Conservation (phyloP, 1,140 invertebrate genomes). For the Babylonia areolata region DNA sequence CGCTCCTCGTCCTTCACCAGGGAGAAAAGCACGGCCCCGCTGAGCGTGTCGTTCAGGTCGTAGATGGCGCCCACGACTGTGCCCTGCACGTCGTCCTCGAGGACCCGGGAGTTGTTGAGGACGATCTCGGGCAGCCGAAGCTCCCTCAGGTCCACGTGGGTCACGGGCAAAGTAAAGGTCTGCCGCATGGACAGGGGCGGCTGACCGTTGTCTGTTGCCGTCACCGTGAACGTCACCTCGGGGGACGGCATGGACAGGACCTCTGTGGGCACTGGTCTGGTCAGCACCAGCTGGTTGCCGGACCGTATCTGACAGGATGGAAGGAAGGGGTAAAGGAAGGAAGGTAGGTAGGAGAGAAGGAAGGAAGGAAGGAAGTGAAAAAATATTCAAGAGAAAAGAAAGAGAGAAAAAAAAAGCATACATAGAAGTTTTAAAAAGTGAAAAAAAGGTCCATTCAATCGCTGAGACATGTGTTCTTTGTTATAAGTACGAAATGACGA, state of each 20-base stretch:
- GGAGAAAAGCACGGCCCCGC: constrained; percentile 50
- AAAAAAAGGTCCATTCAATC: too few species aligned
- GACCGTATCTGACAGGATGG: constrained; percentile 47
- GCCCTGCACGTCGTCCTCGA: constrained; percentile 45
- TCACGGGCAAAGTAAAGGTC: constrained; percentile 55
- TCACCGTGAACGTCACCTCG: constrained; percentile 50
- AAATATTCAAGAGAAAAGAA: background rate
- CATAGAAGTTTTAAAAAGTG: too few species aligned
- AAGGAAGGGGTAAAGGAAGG: too few species aligned
- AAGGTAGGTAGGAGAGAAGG: too few species aligned
- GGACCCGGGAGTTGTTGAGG: constrained; percentile 44
- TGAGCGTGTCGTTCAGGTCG: constrained; percentile 44
- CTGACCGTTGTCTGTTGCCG: constrained; percentile 57
- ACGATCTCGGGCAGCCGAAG: constrained; percentile 55
- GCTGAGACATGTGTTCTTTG: too few species aligned
- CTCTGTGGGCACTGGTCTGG: constrained; percentile 41
- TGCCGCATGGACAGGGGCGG: constrained; percentile 49
- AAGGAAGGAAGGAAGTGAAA: too few species aligned
- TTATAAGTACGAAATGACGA: too few species aligned
- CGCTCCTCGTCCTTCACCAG: constrained; percentile 46
- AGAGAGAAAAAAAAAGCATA: background rate
- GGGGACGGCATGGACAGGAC: constrained; percentile 46
- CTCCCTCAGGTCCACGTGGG: constrained; percentile 51
- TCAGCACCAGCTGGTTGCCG: constrained; percentile 43
- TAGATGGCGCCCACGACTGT: constrained; percentile 49